Base-by-base conservation (phyloP, 2,797 vertebrate genomes). In the Carduelis carduelis region DNA sequence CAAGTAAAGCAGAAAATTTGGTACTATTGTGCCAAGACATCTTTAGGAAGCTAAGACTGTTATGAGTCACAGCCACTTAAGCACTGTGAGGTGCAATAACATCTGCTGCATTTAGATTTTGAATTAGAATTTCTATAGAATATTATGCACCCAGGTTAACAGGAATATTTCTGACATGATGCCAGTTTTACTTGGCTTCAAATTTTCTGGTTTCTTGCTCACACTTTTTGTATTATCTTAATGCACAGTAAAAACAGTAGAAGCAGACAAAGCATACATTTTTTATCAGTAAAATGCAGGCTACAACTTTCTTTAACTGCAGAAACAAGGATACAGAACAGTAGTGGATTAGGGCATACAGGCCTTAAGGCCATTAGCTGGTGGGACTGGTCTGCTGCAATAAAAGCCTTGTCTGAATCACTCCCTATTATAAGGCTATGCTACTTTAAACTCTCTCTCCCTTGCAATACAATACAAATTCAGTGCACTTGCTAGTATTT, bases 331-430 rank as follows among this genome's bases (percentile, higher is more conserved):
- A 87, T 19, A 75, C 12, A 9, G 43, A 86, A 87, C 60, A 83
- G n/a, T 69, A 89, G 85, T 52, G 81, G 92, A 83, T 90, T 93
- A 91, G 59, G 63, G 49, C n/a, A 89, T 57, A 95, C 26, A 92
- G 70, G 56, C 43, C 70, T 95, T 75, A 92, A 92, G 63, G 70
- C 30, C 47, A 74, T 66, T 75, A 89, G 34, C 11, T 79, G 50
- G 35, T 70, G 72, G 57, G 52, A 93, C 32, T 68, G 84, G 35
- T 59, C 61, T 57, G 60, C 28, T 85, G 55, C 90, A 85, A 55
- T 50, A 70, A 14, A 90, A 70, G 52, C 50, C 74, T 28, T 89
- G 64, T 39, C 55, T 86, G 64, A 89, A 64, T 71, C 66, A 90
- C 28, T 82, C 61, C 21, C 32, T 68, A 8, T 52, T 53, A 64